Conservation (phyloP, 2,888 invertebrate genomes). For the Archips crataeganus region DNA sequence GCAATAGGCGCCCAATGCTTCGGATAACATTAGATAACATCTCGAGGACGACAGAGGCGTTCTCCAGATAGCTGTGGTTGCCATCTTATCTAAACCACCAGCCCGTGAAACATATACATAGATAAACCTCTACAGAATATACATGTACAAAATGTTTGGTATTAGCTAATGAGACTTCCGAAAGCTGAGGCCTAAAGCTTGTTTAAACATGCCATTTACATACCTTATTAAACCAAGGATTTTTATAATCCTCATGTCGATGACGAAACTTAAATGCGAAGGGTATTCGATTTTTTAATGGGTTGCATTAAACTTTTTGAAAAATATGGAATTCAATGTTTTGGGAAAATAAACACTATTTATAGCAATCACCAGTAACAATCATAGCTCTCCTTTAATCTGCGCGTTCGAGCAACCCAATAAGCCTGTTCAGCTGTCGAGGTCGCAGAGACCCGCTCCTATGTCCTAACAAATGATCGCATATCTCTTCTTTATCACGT, state of each 20-base stretch:
- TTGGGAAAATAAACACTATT: not conserved
- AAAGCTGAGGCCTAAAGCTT: too few species aligned
- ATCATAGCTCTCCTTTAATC: not conserved
- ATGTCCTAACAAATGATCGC: constrained; percentile 12
- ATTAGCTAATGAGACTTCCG: too few species aligned
- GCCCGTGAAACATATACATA: not conserved
- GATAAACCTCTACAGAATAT: not conserved
- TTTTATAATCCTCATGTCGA: too few species aligned
- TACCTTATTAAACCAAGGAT: too few species aligned
- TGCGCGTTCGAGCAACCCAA: not conserved
- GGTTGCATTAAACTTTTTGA: too few species aligned
- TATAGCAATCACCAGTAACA: not conserved
- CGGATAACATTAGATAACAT: not conserved
- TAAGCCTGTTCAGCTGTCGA: not conserved
- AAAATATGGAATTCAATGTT: not conserved
- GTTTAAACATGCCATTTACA: too few species aligned
- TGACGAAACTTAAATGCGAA: too few species aligned
- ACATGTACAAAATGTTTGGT: too few species aligned
- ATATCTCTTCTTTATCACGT: constrained; percentile 17
- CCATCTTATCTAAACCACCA: not conserved
- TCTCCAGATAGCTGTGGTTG: not conserved
- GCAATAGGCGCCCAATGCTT: not conserved
- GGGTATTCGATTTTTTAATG: too few species aligned
- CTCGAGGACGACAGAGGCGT: not conserved
- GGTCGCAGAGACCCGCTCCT: constrained; percentile 9